phyloP scores from a whole-genome alignment of 2,113 vertebrate species.

The Melanostigma gelatinosum region DNA sequence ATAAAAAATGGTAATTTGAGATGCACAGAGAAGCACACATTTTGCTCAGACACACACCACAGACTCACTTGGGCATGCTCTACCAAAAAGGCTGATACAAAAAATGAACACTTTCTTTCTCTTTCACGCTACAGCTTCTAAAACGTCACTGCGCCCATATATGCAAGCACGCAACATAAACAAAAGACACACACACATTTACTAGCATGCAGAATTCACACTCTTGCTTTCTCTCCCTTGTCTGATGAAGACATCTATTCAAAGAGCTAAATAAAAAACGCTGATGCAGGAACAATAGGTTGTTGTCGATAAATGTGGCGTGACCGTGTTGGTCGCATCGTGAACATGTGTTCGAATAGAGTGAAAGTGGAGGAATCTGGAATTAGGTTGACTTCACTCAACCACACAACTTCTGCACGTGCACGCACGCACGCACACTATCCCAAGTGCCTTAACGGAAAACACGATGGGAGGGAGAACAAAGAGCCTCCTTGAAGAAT shows the following conservation, averaged over 20 bases:
- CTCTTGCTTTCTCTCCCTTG: slow-evolving; percentile 1
- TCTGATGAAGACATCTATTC: neutral
- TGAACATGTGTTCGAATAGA: neutral
- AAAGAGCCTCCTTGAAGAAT: slow-evolving; percentile 73
- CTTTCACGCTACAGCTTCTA: neutral
- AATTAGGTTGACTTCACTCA: slow-evolving; percentile 27
- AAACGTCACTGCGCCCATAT: neutral
- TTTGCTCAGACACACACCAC: neutral
- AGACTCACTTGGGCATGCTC: neutral
- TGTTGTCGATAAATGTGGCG: neutral
- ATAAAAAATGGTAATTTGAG: neutral
- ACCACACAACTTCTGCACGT: slow-evolving; percentile 24
- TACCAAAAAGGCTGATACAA: neutral
- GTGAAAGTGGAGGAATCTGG: slow-evolving; percentile 24
- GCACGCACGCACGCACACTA: neutral
- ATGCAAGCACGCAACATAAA: neutral
- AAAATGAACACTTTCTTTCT: neutral
- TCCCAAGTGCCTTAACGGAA: slow-evolving; percentile 65
- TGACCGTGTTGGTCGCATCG: neutral
- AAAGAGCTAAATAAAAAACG: too few species aligned
- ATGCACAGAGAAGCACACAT: neutral
- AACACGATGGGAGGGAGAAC: slow-evolving; percentile 56
- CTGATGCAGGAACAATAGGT: neutral
- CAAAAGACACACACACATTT: neutral
- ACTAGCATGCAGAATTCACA: neutral